Evolutionary conservation across 1,140 invertebrate species (phyloP), one percentile per base, ranked within the genome.

Genomic region (Bactericera cockerelli): DNA sequence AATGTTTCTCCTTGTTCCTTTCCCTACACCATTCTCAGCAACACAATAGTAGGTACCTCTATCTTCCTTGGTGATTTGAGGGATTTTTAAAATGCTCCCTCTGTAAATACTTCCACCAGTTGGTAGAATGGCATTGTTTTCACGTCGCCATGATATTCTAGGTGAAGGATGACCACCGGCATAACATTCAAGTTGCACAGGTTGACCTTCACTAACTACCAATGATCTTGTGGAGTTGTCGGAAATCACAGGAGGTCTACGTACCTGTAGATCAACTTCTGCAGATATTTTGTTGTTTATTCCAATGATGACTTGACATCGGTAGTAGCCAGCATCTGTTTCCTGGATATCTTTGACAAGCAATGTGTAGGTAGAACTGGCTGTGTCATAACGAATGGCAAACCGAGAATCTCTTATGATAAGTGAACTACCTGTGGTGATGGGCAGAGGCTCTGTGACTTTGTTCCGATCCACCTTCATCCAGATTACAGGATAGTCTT

Each of bases 311-410:
- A 94, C 83, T 71, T 92, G 85, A 66, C 92, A 95, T 58, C 84
- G 81, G 69, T 94, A 94, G 64, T 77, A 80, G 22, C 89, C 91
- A 0, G 87, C 87, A 71, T 95, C 91, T 0, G 87, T 92, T 72
- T 95, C 91, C 76, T 94, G 90, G 56, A 94, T 89, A 67, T 94
- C 90, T 72, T 89, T 92, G n/a, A 88, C 84, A 68, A 89, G 86
- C 49, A 92, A 71, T 25, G 82, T 83, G 65, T 86, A 92, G 0
- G 86, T 89, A 10, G 84, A 82, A 1, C 83, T 85, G 0, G 81
- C 78, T 0, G 76, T 78, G 70, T 93, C 87, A 66, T 83, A 86
- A 59, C 85, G 76, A n/a, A 94, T 73, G 25, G 87, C 77, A 70
- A 93, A 93, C 64, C 91, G 77, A 36, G 85, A 89, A 69, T 94